Conservation (phyloP, 2,888 invertebrate genomes). For the Crematogaster levior region DNA sequence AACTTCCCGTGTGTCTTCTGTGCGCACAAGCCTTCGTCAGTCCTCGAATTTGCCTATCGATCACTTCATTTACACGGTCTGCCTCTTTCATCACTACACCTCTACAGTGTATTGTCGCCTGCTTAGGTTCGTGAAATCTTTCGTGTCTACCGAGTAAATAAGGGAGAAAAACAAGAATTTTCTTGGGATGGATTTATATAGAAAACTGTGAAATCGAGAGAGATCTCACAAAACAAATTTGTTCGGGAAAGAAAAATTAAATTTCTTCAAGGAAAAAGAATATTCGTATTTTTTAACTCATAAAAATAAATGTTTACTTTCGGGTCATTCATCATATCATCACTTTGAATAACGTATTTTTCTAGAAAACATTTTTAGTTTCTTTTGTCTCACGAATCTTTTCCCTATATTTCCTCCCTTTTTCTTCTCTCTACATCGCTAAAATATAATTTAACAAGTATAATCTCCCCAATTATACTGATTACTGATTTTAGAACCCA, state of each 20-base stretch:
- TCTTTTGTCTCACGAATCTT: background rate
- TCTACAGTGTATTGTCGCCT: slow-evolving; percentile 30
- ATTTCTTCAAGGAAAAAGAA: background rate
- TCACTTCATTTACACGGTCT: slow-evolving; percentile 64
- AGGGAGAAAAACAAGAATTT: slow-evolving; percentile 9
- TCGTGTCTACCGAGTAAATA: slow-evolving; percentile 20
- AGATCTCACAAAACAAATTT: slow-evolving; percentile 1
- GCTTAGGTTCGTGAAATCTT: slow-evolving; percentile 33
- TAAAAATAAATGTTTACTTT: slow-evolving; percentile 4
- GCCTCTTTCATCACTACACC: slow-evolving; percentile 53
- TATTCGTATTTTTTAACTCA: background rate
- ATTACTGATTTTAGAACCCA: background rate
- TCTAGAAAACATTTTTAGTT: background rate
- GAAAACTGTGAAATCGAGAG: background rate
- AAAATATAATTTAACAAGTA: background rate
- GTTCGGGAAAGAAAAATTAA: slow-evolving; percentile 5
- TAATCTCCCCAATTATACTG: background rate
- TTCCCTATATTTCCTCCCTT: background rate
- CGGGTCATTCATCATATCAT: background rate
- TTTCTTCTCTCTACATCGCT: background rate
- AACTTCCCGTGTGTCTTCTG: slow-evolving; percentile 52
- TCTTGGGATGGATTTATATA: background rate
- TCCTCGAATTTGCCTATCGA: slow-evolving; percentile 68
- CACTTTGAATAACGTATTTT: background rate
- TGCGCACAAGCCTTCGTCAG: slow-evolving; percentile 56